Conservation (phyloP, 2,113 vertebrate genomes). For the Podarcis muralis region DNA sequence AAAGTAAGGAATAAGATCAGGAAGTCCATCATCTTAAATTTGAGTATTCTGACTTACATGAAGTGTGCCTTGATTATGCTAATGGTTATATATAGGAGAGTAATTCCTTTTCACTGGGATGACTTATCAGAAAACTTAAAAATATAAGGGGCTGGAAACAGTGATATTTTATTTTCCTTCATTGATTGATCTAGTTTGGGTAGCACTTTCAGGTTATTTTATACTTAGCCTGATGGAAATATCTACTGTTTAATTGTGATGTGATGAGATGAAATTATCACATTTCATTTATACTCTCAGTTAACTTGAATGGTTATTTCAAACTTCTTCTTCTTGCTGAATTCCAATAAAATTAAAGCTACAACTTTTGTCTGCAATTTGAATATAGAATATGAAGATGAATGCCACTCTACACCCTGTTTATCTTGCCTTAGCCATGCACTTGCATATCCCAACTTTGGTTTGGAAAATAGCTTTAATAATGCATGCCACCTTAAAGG, state of each 20-base stretch:
- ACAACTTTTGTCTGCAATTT: neutral
- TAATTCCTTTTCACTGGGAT: neutral
- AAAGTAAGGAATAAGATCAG: neutral
- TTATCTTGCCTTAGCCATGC: neutral
- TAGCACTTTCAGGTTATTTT: neutral
- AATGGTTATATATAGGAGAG: neutral
- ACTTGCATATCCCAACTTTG: neutral
- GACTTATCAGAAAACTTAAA: neutral
- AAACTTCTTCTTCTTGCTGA: neutral
- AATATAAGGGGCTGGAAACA: neutral
- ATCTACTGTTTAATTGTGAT: neutral
- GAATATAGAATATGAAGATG: neutral
- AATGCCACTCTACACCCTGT: slow-evolving; percentile 12
- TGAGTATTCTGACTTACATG: neutral
- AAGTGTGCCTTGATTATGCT: neutral
- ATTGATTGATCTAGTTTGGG: neutral
- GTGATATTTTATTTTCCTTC: neutral
- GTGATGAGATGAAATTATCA: neutral
- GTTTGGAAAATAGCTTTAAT: slow-evolving; percentile 5
- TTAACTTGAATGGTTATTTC: neutral
- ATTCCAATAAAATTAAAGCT: slow-evolving; percentile 13
- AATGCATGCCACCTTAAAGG: slow-evolving; percentile 1
- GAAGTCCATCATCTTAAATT: neutral
- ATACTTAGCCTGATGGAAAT: neutral
- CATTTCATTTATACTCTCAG: neutral